Percentiles rank a stretch among this genome's conserved stretches.
phyloP scores from a whole-genome alignment of 2,888 invertebrate genomes.

The Nomada ruficornis region DNA sequence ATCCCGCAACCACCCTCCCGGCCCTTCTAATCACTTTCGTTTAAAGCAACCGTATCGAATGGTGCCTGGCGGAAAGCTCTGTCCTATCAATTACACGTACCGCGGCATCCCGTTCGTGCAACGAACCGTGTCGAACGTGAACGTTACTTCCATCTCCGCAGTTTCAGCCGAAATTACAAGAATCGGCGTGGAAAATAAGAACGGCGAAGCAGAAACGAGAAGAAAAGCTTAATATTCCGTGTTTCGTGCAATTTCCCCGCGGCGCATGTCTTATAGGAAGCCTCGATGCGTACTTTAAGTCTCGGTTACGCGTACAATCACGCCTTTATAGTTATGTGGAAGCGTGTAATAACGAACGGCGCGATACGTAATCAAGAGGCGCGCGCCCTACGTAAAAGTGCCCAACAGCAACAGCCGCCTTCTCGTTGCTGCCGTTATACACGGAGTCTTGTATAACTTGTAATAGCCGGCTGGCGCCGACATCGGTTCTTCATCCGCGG shows the following conservation, averaged over 20 bases:
- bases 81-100: slow-evolving; percentile 41
- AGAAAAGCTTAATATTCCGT: slow-evolving; percentile 30
- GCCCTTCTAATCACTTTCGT: slow-evolving; percentile 26
- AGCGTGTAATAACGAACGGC: slow-evolving; percentile 71
- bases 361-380: slow-evolving; percentile 74
- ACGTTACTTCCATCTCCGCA: neutral
- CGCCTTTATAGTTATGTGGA: slow-evolving; percentile 62
- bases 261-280: slow-evolving; percentile 25
- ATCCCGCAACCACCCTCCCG: neutral
- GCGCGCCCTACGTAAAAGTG: slow-evolving; percentile 51
- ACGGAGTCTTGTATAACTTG: slow-evolving; percentile 64
- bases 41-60: slow-evolving; percentile 25
- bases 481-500: slow-evolving; percentile 62
- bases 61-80: neutral
- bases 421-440: slow-evolving; percentile 26
- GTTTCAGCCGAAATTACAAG: slow-evolving; percentile 20
- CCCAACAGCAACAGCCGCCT: slow-evolving; percentile 45
- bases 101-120: neutral
- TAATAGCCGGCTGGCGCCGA: slow-evolving; percentile 75
- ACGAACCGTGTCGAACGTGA: slow-evolving; percentile 17
- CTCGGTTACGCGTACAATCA: slow-evolving; percentile 57
- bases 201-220: neutral
- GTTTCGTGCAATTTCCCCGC: slow-evolving; percentile 52
- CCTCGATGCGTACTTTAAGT: slow-evolving; percentile 52
- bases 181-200: neutral